Evolutionary conservation across 2,113 vertebrate genomes (phyloP), one percentile per base, ranked within the genome.

Genomic region (Ceratotherium simum): DNA sequence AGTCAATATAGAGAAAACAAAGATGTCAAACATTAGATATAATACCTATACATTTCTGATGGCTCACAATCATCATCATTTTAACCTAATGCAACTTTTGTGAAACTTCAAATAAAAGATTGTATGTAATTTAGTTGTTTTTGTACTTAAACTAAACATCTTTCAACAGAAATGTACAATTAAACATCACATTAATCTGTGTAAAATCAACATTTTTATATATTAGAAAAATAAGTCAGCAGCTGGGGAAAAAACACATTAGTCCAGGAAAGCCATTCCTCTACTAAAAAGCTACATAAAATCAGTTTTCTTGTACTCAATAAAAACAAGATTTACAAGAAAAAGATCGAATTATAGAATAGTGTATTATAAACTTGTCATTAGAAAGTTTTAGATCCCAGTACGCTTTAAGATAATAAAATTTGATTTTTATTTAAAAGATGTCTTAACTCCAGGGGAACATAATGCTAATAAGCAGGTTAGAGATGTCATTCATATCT

Each of bases 161-260:
- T 96, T 84, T 80, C 83, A 18, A 96, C 13, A 82, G 62, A 6
- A 97, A 96, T 85, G n/a, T 96, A n/a, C 12, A 92, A 64, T 9
- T 79, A 56, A 78, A 97, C 10, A 95, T 79, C 78, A 69, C 3
- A 79, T 56, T 91, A 60, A 54, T 72, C 46, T 90, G 46, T 69
- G n/a, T 86, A 82, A 86, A 88, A 82, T 92, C 27, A 76, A 48
- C 58, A 84, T 51, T 75, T 16, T 58, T 42, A 69, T 58, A 25
- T 6, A 48, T 21, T 3, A 29, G 56, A 76, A 42, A 46, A 81
- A 64, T 51, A 80, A 42, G 25, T 12, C 4, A 70, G 5, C 54
- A 80, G 18, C 7, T 64, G 4, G 6, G 8, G 48, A 92, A 95
- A 56, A 36, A 8, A 29, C 1, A 5, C n/a, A 58, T 87, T 14